A percentile compares a stretch with the other conserved stretches of the same genome.
These are phyloP conservation scores for Picus viridis DNA, from an alignment of 2,797 vertebrate genomes.

Conservation along the genomic window DNA sequence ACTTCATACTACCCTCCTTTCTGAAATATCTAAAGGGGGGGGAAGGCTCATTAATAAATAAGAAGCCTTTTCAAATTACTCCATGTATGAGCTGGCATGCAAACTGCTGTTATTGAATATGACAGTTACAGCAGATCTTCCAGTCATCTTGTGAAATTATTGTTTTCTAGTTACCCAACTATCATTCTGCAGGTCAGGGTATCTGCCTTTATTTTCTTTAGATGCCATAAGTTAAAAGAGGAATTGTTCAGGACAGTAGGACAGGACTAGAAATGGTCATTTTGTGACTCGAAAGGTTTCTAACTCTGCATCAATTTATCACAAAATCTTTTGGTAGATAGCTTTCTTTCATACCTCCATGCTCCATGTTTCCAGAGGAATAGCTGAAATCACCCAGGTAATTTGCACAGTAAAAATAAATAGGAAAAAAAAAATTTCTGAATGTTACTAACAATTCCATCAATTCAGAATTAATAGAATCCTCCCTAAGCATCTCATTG, in stretches of 20 bases:
- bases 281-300: slow-evolving; percentile 23
- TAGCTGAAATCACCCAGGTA: slow-evolving; percentile 25
- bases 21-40: not conserved
- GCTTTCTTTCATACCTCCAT: slow-evolving; percentile 2
- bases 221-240: not conserved
- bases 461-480: slow-evolving; percentile 1
- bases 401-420: not conserved
- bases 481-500: not conserved
- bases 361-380: not conserved
- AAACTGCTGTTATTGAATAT: slow-evolving; percentile 19
- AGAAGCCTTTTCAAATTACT: slow-evolving; percentile 39
- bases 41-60: slow-evolving; percentile 60
- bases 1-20: not conserved
- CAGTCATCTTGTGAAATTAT: slow-evolving; percentile 13
- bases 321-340: not conserved
- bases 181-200: not conserved
- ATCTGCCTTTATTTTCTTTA: not conserved
- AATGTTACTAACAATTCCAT: not conserved
- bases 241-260: not conserved
- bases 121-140: slow-evolving; percentile 1
- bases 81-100: not conserved
- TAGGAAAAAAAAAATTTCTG: not conserved
- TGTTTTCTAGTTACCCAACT: not conserved
- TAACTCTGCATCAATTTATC: slow-evolving; percentile 1
- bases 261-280: not conserved